These are phyloP conservation scores for Callorhinus ursinus DNA, from an alignment of 2,113 vertebrate species.

Conservation along the genomic window DNA sequence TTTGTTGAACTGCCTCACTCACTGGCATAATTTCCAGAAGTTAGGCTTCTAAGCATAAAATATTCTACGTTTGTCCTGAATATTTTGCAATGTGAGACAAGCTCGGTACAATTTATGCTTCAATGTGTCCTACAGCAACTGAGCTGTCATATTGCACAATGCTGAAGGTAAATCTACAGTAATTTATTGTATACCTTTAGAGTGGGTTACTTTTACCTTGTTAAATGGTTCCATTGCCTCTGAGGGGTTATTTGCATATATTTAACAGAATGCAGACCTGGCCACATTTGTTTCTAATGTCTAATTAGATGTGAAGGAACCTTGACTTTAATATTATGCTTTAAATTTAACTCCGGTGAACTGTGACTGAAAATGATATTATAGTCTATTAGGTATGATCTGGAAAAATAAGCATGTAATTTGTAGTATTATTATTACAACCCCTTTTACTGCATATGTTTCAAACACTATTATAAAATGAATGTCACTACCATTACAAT, in stretches of 20 bases:
- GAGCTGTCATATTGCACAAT: conserved; percentile 58
- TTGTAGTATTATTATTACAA: conserved; percentile 79
- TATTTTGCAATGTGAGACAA: conserved; percentile 63
- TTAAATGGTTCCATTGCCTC: conserved; percentile 62
- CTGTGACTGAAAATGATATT: conserved; percentile 77
- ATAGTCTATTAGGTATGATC: conserved; percentile 81
- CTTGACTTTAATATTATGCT: conserved; percentile 78
- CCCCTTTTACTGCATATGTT: conserved; percentile 65
- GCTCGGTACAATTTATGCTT: conserved; percentile 60
- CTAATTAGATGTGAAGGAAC: conserved; percentile 82
- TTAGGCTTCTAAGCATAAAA: conserved; percentile 74
- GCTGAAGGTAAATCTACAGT: conserved; percentile 60
- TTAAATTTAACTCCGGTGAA: conserved; percentile 82
- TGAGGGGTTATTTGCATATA: conserved; percentile 72
- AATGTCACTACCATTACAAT: conserved; percentile 60
- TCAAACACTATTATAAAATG: conserved; percentile 76
- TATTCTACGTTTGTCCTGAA: conserved; percentile 78
- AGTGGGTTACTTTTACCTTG: conserved; percentile 67
- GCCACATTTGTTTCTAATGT: conserved; percentile 78
- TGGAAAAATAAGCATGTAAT: conserved; percentile 81
- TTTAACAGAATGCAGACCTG: conserved; percentile 76
- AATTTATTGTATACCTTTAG: conserved; percentile 74
- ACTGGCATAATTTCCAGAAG: conserved; percentile 76
- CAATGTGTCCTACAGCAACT: conserved; percentile 60
- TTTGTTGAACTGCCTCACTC: conserved; percentile 76